Evolutionary conservation across 2,797 vertebrate species (phyloP).

Genomic region (Oreochromis mossambicus): DNA sequence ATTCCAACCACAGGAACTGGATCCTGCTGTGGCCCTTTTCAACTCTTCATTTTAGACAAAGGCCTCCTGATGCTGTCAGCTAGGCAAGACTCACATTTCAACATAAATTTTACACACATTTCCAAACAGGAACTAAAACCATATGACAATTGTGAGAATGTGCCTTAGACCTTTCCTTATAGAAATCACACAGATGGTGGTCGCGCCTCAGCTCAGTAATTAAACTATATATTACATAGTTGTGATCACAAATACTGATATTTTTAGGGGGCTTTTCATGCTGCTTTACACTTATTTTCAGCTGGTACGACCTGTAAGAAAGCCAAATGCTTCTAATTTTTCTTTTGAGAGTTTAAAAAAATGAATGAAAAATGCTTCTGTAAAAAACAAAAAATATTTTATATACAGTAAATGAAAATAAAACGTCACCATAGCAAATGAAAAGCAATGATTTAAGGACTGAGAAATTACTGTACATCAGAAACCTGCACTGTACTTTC

Average conservation of each 20-base stretch:
- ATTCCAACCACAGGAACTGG: conserved; percentile 3
- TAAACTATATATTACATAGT: background rate
- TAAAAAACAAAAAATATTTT: background rate
- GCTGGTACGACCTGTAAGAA: background rate
- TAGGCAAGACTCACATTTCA: background rate
- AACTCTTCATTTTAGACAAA: background rate
- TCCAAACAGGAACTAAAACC: conserved; percentile 4
- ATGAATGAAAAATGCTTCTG: background rate
- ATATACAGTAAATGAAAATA: background rate
- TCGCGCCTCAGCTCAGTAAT: background rate
- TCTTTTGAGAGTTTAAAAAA: background rate
- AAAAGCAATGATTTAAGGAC: background rate
- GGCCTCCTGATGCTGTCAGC: background rate
- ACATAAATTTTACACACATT: conserved; percentile 11
- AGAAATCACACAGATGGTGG: conserved; percentile 1
- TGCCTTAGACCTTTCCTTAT: background rate
- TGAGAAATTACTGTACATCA: background rate
- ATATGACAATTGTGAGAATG: background rate
- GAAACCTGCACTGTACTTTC: background rate
- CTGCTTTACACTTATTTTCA: background rate
- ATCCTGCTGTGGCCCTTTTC: background rate
- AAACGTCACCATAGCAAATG: background rate
- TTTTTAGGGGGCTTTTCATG: background rate
- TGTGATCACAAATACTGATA: background rate
- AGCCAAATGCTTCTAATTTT: background rate